Percentiles rank a stretch among this genome's conserved stretches.
These are phyloP conservation scores for Triplophysa siluroides DNA, from an alignment of 2,113 vertebrate genomes.

Conservation along the genomic window DNA sequence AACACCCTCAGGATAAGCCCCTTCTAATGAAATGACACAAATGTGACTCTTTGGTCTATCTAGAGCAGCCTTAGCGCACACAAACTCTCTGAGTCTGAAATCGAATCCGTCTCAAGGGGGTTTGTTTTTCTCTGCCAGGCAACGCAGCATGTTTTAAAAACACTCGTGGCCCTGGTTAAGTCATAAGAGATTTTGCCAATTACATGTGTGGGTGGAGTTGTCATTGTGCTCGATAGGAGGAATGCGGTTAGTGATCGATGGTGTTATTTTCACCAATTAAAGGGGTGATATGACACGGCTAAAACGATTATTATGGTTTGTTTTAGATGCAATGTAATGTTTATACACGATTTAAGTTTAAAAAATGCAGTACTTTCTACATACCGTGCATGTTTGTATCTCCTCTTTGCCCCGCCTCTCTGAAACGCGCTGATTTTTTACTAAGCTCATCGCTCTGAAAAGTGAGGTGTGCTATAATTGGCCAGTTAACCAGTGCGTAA, in stretches of 20 bases:
- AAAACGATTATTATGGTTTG: too few relatives aligned
- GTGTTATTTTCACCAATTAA: slow-evolving; percentile 5
- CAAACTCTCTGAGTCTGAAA: neutral
- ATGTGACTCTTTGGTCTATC: slow-evolving; percentile 26
- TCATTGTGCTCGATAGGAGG: neutral
- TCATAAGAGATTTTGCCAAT: slow-evolving; percentile 37
- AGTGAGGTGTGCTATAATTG: too few relatives aligned
- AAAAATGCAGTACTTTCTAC: too few relatives aligned
- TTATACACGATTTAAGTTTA: too few relatives aligned
- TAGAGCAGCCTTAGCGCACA: slow-evolving; percentile 26
- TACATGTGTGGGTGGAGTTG: slow-evolving; percentile 43
- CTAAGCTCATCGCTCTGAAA: too few relatives aligned
- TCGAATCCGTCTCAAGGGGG: slow-evolving; percentile 11
- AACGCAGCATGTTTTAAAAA: slow-evolving; percentile 40
- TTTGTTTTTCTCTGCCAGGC: slow-evolving; percentile 33
- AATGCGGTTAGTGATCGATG: neutral
- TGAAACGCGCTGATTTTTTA: too few relatives aligned
- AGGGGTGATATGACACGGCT: too few relatives aligned
- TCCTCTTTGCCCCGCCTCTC: too few relatives aligned
- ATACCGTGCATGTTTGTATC: too few relatives aligned
- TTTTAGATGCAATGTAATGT: too few relatives aligned
- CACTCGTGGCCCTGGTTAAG: slow-evolving; percentile 31
- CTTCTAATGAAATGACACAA: slow-evolving; percentile 42
- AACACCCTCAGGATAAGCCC: slow-evolving; percentile 39
- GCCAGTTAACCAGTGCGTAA: too few relatives aligned